Conservation (phyloP, 2,797 vertebrate genomes). For the Hypotaenidia philippensis region DNA sequence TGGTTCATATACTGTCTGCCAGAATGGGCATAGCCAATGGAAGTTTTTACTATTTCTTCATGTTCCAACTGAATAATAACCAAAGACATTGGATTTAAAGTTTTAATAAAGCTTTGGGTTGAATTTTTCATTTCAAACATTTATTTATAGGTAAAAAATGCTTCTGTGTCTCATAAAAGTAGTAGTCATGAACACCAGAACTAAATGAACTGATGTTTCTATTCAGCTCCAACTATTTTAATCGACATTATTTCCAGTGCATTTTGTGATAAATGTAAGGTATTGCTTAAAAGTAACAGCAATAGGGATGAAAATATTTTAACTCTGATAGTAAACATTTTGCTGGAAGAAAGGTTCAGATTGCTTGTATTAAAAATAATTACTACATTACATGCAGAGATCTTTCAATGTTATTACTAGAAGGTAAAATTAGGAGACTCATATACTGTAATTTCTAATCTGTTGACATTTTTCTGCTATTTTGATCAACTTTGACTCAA, state of each 20-base stretch:
- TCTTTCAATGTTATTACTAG: neutral
- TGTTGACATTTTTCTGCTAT: neutral
- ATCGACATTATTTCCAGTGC: neutral
- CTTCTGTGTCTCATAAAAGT: slow-evolving; percentile 44
- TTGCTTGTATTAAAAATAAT: neutral
- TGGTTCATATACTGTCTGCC: neutral
- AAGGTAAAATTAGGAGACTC: neutral
- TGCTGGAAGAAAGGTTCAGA: neutral
- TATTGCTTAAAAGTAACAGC: neutral
- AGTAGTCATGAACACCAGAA: neutral
- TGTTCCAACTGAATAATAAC: slow-evolving; percentile 11
- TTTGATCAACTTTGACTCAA: neutral
- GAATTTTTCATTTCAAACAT: slow-evolving; percentile 21
- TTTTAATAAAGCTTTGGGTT: slow-evolving; percentile 32
- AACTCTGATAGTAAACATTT: neutral
- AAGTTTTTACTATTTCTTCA: slow-evolving; percentile 31
- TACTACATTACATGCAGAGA: neutral
- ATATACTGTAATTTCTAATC: neutral
- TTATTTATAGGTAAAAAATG: neutral
- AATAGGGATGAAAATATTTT: neutral
- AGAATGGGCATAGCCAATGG: neutral
- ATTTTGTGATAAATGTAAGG: neutral
- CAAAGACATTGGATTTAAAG: neutral
- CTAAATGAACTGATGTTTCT: neutral
- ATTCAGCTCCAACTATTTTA: neutral